Conservation (phyloP, 2,888 invertebrate species). For the Lacanobia oleracea region DNA sequence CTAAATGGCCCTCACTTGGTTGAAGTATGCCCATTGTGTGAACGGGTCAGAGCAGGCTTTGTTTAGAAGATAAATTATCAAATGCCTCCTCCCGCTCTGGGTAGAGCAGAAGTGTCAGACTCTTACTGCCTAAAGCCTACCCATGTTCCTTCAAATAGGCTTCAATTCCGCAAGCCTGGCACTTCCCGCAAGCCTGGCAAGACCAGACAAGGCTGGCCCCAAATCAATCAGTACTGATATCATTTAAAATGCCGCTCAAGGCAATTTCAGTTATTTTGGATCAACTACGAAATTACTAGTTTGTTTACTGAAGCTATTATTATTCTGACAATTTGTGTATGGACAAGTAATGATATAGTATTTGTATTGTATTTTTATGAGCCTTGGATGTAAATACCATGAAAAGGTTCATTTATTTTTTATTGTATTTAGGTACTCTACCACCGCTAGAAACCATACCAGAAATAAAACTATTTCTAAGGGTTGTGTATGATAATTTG, state of each 20-base stretch:
- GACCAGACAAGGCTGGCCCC: neutral
- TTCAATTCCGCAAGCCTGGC: neutral
- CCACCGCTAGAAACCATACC: too few species aligned
- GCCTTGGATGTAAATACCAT: neutral
- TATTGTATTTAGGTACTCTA: too few species aligned
- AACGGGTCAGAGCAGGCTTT: neutral
- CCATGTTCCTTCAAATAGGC: too few species aligned
- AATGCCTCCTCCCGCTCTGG: too few species aligned
- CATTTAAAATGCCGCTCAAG: constrained; percentile 38
- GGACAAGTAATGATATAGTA: constrained; percentile 21
- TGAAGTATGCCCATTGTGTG: constrained; percentile 7
- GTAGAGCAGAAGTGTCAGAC: too few species aligned
- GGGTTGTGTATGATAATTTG: too few species aligned
- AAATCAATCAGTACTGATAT: constrained; percentile 18
- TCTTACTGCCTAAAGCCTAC: too few species aligned
- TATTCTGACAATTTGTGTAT: constrained; percentile 1
- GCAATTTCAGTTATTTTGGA: constrained; percentile 23
- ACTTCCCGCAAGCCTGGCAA: neutral
- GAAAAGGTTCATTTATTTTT: too few species aligned
- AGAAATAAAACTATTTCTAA: too few species aligned
- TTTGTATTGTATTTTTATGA: constrained; percentile 15
- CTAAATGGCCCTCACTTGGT: neutral
- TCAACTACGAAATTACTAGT: constrained; percentile 37
- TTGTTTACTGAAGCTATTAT: constrained; percentile 14
- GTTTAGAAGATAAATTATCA: neutral